These are phyloP conservation scores for Diaperis boleti DNA, from an alignment of 2,888 invertebrate species.

Conservation along the genomic window DNA sequence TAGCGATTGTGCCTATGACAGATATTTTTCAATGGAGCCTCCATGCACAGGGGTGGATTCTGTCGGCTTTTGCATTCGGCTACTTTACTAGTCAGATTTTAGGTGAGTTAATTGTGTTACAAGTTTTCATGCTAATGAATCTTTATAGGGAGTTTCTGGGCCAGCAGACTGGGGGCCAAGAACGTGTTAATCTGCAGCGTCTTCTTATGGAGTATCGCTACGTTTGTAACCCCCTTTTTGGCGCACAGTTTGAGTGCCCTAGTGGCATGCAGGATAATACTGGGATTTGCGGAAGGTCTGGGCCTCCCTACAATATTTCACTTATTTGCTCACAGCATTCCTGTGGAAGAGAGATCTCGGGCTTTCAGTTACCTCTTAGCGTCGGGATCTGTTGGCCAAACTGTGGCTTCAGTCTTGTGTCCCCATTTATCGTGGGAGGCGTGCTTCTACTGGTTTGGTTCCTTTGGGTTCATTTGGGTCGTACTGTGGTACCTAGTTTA, in stretches of 20 bases:
- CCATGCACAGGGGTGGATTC: conserved; percentile 80
- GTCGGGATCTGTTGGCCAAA: conserved; percentile 81
- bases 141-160: conserved; percentile 77
- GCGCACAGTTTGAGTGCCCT: conserved; percentile 75
- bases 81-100: conserved; percentile 81
- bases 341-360: conserved; percentile 78
- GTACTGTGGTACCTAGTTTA: conserved; percentile 74
- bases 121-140: conserved; percentile 48
- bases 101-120: conserved; percentile 52
- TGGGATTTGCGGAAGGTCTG: conserved; percentile 81
- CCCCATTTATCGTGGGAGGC: conserved; percentile 77
- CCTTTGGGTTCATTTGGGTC: conserved; percentile 77
- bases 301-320: conserved; percentile 82
- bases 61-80: conserved; percentile 81
- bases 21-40: conserved; percentile 78
- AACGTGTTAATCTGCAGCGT: conserved; percentile 77
- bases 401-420: conserved; percentile 78
- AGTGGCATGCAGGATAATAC: conserved; percentile 74
- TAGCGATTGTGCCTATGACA: conserved; percentile 81
- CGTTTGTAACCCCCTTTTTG: conserved; percentile 76
- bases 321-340: conserved; percentile 79
- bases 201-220: conserved; percentile 79
- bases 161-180: conserved; percentile 77
- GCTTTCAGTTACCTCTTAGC: conserved; percentile 81
- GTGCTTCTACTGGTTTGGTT: conserved; percentile 78